Conservation (phyloP, 2,797 vertebrate species). For the Cyprinodon diabolis region DNA sequence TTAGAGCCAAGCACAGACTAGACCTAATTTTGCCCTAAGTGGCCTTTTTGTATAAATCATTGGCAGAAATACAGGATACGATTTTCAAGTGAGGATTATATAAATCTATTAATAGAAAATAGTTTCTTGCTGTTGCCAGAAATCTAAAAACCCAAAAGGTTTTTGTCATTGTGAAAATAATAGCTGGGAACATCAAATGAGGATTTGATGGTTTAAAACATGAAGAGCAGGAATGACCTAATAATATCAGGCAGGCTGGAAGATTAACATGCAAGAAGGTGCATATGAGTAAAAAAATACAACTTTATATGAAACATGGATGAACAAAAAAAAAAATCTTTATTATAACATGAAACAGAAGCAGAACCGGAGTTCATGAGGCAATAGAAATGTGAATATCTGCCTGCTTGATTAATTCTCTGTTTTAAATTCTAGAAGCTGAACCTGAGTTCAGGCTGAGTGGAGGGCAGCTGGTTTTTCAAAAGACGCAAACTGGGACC, state of each 20-base stretch:
- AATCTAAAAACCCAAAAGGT: background rate
- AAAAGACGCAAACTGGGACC: constrained; percentile 42
- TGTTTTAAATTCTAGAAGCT: constrained; percentile 2
- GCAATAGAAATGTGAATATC: background rate
- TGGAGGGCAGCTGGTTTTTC: constrained; percentile 43
- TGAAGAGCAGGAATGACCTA: too few species aligned
- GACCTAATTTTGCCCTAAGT: too few species aligned
- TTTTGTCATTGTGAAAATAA: background rate
- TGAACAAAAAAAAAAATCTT: background rate
- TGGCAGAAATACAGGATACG: too few species aligned
- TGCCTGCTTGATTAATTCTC: background rate
- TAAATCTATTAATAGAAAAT: background rate
- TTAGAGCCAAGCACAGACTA: too few species aligned
- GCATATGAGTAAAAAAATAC: background rate
- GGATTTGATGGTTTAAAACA: too few species aligned
- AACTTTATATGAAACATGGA: background rate
- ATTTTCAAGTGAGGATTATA: too few species aligned
- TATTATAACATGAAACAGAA: too few species aligned
- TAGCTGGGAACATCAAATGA: background rate
- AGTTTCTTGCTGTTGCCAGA: background rate
- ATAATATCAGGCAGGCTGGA: too few species aligned
- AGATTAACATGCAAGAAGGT: too few species aligned
- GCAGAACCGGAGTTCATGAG: background rate
- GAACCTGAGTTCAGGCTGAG: constrained; percentile 22
- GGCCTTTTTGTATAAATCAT: too few species aligned